phyloP scores from a whole-genome alignment of 2,113 vertebrate genomes.

The Barnardius zonarius region DNA sequence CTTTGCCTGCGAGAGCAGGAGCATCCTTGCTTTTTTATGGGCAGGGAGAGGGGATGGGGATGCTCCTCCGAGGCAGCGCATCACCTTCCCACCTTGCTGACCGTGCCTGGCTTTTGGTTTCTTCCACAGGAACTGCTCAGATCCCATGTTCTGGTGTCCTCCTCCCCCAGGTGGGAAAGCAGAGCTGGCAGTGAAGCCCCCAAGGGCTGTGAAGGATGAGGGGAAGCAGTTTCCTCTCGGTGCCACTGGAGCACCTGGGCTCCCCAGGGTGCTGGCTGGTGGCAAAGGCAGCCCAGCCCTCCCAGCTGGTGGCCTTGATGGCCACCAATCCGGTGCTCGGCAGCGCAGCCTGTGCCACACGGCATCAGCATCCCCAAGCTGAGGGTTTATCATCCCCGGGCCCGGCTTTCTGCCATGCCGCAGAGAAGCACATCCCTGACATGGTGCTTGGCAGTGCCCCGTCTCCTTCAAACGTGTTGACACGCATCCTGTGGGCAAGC shows the following conservation, averaged over 20 bases:
- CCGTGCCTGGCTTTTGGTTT: background rate
- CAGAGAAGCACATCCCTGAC: background rate
- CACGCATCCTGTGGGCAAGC: background rate
- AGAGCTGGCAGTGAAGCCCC: background rate
- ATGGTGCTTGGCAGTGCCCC: background rate
- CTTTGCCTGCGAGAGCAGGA: background rate
- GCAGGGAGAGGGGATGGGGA: background rate
- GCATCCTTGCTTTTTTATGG: background rate
- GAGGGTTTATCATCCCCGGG: background rate
- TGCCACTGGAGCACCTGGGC: background rate
- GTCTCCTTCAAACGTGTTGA: background rate
- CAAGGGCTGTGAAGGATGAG: background rate
- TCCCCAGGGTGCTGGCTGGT: background rate
- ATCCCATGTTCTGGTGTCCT: background rate
- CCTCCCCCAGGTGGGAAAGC: background rate
- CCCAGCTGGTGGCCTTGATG: background rate
- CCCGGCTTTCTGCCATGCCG: rapidly evolving
- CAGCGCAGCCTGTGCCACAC: background rate
- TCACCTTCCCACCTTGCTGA: rapidly evolving
- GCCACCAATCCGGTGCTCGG: background rate
- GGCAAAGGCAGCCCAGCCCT: background rate
- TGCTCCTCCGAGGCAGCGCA: rapidly evolving
- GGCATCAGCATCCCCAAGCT: background rate
- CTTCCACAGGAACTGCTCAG: background rate
- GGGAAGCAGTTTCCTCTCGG: background rate